These are phyloP conservation scores for Anguilla marmorata DNA, from an alignment of 2,797 vertebrate species.

Conservation along the genomic window DNA sequence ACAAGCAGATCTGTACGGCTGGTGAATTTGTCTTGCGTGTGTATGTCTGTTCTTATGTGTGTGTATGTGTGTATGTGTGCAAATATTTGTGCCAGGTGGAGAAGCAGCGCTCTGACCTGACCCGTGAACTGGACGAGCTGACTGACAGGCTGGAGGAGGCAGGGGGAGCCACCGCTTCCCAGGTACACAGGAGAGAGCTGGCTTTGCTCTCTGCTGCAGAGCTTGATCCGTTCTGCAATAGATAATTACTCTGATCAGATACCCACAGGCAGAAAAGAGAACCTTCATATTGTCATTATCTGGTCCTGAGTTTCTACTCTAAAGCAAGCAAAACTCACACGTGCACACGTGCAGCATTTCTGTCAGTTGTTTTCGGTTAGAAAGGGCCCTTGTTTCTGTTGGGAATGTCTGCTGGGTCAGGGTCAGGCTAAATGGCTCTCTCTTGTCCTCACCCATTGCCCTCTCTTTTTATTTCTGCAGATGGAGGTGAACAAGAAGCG, in stretches of 20 bases:
- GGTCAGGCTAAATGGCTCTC: neutral
- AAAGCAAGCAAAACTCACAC: neutral
- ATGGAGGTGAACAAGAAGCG: conserved; percentile 79
- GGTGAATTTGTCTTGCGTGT: neutral
- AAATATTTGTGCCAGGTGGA: conserved; percentile 67
- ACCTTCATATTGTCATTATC: neutral
- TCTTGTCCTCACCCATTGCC: neutral
- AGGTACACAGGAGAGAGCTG: conserved; percentile 58
- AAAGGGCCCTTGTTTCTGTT: neutral
- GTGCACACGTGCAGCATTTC: neutral
- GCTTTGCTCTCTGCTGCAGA: neutral
- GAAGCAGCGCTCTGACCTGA: conserved; percentile 78
- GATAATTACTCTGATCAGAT: neutral
- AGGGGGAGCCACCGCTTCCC: conserved; percentile 75
- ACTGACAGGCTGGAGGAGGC: conserved; percentile 79
- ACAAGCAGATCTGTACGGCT: neutral
- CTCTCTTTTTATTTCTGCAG: conserved; percentile 51
- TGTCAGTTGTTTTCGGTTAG: neutral
- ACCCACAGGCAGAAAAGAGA: neutral
- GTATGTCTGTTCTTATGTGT: neutral
- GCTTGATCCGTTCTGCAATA: neutral
- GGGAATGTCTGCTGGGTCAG: neutral
- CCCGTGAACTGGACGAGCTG: conserved; percentile 77
- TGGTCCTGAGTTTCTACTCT: neutral
- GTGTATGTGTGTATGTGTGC: neutral